phyloP scores from a whole-genome alignment of 2,888 invertebrate species.

The Empis stercorea region DNA sequence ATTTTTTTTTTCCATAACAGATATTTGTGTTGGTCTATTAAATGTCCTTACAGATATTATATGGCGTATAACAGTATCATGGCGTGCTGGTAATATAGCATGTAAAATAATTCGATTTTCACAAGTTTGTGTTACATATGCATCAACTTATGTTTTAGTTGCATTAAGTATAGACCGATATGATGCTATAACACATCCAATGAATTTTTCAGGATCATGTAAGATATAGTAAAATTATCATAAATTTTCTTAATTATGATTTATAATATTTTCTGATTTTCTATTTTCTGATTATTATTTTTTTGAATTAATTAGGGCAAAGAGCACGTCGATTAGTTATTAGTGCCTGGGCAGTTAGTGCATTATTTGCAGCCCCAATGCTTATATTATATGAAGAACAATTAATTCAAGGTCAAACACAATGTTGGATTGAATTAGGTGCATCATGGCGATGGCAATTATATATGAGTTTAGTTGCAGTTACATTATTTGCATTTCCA shows the following conservation, averaged over 20 bases:
- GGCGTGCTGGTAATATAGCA: constrained; percentile 78
- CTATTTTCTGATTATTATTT: too few species aligned
- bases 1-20: too few species aligned
- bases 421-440: constrained; percentile 82
- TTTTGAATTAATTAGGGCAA: constrained; percentile 49
- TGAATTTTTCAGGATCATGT: constrained; percentile 93
- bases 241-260: constrained; percentile 1
- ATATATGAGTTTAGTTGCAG: constrained; percentile 74
- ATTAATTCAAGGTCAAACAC: constrained; percentile 60
- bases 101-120: constrained; percentile 78
- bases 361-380: constrained; percentile 69
- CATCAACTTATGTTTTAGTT: constrained; percentile 84
- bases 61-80: constrained; percentile 77
- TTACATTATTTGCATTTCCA: constrained; percentile 72
- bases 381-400: constrained; percentile 70
- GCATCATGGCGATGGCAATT: constrained; percentile 68
- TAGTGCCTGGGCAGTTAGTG: constrained; percentile 71
- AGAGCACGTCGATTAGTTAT: constrained; percentile 66
- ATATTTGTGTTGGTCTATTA: constrained; percentile 76
- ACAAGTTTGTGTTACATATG: constrained; percentile 80
- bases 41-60: constrained; percentile 82
- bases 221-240: constrained; percentile 42
- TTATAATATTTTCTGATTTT: too few species aligned
- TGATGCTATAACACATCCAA: constrained; percentile 86
- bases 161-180: constrained; percentile 86